Base-by-base conservation (phyloP, 2,888 invertebrate species). In the Dynastes grantii region DNA sequence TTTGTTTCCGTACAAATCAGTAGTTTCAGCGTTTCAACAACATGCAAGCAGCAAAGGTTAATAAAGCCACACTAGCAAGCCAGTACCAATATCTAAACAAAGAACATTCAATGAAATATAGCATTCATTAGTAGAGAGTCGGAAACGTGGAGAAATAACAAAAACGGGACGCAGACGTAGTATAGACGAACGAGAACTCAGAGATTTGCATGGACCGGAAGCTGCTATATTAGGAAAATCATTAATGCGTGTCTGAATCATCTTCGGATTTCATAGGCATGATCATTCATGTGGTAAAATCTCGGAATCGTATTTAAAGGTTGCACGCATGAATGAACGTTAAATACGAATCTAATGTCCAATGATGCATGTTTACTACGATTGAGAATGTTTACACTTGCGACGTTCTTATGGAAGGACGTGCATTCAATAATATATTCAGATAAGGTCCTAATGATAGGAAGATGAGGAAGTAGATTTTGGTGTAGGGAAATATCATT, bases 251-350 rank as follows among this genome's bases (percentile, higher is more conserved):
- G 29, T 68, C 67, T 55, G 68, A 76, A 67, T 58, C 76, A 68
- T 68, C 78, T 78, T 77, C 64, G 61, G 63, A 78, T 78, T 73
- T 71, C 78, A 63, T 32, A 63, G 71, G 73, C 37, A 64, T 37
- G 77, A 27, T 71, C 63, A 71, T 37, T 78, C 71, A 71, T 64
- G 68, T 77, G 71, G 53, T 32, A 64, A 71, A 73, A 77, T 77
- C 49, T 77, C 70, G 55, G 32, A 77, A 77, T 77, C 77, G 71
- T 71, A 77, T 71, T 63, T 71, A 37, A 63, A 68, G 58, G 67
- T 71, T 63, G 61, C 32, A 71, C 51, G 77, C 61, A 51, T 49
- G 77, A 63, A n/a, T 51, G 77, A 22, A 45, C 27, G 9, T 49
- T 61, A 75, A 45, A 75, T 61, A 61, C 61, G 61, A 37, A 61